A percentile compares a stretch with the other conserved stretches of the same genome.
Conservation (phyloP, 2,797 vertebrate species). For the Poeciliopsis presidionis region DNA sequence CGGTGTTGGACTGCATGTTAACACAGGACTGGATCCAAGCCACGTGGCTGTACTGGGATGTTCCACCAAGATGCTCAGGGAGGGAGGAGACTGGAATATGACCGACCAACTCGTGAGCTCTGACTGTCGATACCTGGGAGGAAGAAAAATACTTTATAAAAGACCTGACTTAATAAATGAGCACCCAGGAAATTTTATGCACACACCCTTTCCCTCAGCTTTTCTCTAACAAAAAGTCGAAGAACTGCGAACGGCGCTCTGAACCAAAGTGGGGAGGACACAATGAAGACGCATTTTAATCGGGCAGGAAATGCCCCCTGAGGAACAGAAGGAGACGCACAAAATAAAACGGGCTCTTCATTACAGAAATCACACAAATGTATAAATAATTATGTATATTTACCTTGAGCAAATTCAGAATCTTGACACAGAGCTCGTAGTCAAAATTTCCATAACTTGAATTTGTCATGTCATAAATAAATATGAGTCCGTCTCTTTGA, state of each 20-base stretch:
- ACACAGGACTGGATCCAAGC: conserved; percentile 88
- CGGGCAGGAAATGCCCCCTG: conserved; percentile 89
- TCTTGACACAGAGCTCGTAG: conserved; percentile 89
- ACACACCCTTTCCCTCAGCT: conserved; percentile 85
- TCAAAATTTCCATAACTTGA: conserved; percentile 88
- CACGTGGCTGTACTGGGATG: conserved; percentile 84
- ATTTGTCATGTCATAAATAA: conserved; percentile 91
- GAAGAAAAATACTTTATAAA: conserved; percentile 10
- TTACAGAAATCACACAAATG: background rate
- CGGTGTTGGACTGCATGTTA: conserved; percentile 74
- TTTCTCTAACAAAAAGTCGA: conserved; percentile 87
- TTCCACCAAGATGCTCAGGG: conserved; percentile 85
- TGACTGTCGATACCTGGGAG: conserved; percentile 85
- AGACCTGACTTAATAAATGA: background rate
- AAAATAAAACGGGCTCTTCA: background rate
- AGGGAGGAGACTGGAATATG: conserved; percentile 86
- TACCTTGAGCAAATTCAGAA: conserved; percentile 89
- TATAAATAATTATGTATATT: conserved; percentile 12
- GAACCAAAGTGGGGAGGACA: conserved; percentile 89
- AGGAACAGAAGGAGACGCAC: background rate
- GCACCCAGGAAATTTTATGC: background rate
- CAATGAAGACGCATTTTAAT: conserved; percentile 88
- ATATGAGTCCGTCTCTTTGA: conserved; percentile 87
- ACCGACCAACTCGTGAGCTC: conserved; percentile 82
- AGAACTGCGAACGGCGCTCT: conserved; percentile 86